Evolutionary conservation across 2,888 invertebrate genomes (phyloP).

Genomic region (Polydrusus pterygomalis): DNA sequence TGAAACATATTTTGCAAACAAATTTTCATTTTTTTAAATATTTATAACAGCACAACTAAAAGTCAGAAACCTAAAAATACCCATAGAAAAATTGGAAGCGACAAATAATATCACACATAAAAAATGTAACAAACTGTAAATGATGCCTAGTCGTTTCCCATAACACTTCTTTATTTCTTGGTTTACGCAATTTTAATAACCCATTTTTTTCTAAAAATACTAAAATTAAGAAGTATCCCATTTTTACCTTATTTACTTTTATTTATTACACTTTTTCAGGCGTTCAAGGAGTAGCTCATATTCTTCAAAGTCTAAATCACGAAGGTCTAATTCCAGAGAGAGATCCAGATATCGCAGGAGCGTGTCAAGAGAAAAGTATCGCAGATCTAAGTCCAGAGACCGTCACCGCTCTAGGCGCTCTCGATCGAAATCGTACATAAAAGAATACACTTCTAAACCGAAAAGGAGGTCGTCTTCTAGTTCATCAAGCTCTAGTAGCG

Average conservation of each 20-base stretch:
- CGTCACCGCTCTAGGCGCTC: slow-evolving; percentile 65
- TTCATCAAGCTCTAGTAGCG: slow-evolving; percentile 58
- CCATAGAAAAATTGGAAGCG: no score
- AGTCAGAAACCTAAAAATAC: no score
- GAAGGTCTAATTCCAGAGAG: slow-evolving; percentile 62
- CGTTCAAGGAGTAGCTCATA: slow-evolving; percentile 65
- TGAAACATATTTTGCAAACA: no score
- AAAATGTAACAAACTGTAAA: no score
- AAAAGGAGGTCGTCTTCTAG: slow-evolving; percentile 56
- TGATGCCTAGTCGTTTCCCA: no score
- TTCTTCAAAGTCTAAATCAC: slow-evolving; percentile 62
- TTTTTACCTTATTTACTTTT: no score
- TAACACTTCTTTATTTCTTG: neutral
- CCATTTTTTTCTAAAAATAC: no score
- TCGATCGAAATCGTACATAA: slow-evolving; percentile 68
- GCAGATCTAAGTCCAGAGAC: slow-evolving; percentile 58
- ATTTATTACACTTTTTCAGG: slow-evolving; percentile 52
- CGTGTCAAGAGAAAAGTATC: slow-evolving; percentile 47
- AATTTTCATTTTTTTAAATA: no score
- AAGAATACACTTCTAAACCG: slow-evolving; percentile 66
- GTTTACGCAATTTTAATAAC: neutral
- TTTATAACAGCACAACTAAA: no score
- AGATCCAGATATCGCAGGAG: slow-evolving; percentile 57
- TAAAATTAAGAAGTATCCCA: no score
- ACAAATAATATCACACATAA: no score